Evolutionary conservation across 2,888 invertebrate species (phyloP).

Genomic region (Archaeoteleia sp.): DNA sequence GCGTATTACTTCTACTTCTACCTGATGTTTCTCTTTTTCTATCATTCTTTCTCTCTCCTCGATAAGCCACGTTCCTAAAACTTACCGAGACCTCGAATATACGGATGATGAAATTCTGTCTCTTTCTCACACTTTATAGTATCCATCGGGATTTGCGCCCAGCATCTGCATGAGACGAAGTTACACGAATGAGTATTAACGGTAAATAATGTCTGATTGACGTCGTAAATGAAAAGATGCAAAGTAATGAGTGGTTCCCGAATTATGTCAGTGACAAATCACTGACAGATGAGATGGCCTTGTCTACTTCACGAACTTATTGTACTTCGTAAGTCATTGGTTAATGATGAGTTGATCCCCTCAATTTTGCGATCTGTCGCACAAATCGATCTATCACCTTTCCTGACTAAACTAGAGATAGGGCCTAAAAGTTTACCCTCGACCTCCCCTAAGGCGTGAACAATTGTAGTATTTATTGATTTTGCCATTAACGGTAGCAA

Average conservation of each 20-base stretch:
- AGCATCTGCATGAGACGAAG: too few relatives aligned
- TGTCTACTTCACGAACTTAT: slow-evolving; percentile 32
- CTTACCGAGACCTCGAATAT: not conserved
- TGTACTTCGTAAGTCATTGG: slow-evolving; percentile 39
- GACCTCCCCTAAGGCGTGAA: slow-evolving; percentile 27
- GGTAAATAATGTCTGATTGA: too few relatives aligned
- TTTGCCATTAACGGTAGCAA: slow-evolving; percentile 5
- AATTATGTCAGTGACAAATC: slow-evolving; percentile 49
- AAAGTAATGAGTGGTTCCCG: not conserved
- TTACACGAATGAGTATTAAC: too few relatives aligned
- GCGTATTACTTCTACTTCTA: slow-evolving; percentile 54
- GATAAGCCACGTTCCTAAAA: slow-evolving; percentile 27
- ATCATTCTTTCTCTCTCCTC: slow-evolving; percentile 43
- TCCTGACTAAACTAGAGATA: slow-evolving; percentile 40
- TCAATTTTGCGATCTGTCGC: slow-evolving; percentile 58
- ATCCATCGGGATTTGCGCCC: too few relatives aligned
- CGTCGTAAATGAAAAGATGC: not conserved
- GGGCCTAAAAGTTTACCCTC: slow-evolving; percentile 28
- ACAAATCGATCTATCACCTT: slow-evolving; percentile 66
- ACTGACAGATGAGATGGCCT: slow-evolving; percentile 48
- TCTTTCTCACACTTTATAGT: too few relatives aligned
- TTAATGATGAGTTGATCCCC: slow-evolving; percentile 46
- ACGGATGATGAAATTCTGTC: slow-evolving; percentile 1
- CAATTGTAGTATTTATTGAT: slow-evolving; percentile 5
- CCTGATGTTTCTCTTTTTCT: slow-evolving; percentile 46